phyloP scores from a whole-genome alignment of 2,113 vertebrate species.

The Cinclus mexicanus region DNA sequence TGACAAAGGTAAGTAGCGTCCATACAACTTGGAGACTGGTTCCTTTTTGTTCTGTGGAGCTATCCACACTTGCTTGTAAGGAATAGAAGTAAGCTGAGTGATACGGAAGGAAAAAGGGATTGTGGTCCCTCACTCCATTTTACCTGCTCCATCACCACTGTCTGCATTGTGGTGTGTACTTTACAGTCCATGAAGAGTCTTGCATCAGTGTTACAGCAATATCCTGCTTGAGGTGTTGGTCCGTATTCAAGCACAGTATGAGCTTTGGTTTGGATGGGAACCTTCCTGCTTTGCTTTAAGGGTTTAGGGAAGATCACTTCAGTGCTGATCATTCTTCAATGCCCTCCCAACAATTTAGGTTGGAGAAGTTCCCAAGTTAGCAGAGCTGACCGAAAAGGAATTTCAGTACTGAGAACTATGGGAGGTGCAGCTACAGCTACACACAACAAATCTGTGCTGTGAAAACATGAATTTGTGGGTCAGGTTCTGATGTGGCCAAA shows the following conservation, averaged over 20 bases:
- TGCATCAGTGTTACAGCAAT: not conserved
- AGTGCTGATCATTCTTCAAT: not conserved
- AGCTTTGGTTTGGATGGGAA: not conserved
- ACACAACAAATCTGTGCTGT: not conserved
- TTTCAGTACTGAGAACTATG: not conserved
- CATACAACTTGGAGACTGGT: not conserved
- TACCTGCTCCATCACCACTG: not conserved
- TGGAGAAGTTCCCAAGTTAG: not conserved
- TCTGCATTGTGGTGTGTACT: accelerated
- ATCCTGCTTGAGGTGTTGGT: not conserved
- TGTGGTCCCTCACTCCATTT: not conserved
- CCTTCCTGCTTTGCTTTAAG: not conserved
- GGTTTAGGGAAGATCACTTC: not conserved
- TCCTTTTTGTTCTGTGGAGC: not conserved
- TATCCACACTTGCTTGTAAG: not conserved
- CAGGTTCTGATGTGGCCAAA: not conserved
- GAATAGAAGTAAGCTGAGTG: not conserved
- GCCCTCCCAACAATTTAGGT: not conserved
- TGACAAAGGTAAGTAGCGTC: not conserved
- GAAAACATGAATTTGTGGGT: not conserved
- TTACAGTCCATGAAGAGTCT: not conserved
- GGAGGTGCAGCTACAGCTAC: not conserved
- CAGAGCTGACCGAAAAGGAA: not conserved
- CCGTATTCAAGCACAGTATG: not conserved
- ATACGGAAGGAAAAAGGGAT: not conserved